phyloP scores from a whole-genome alignment of 1,140 invertebrate genomes.

The Chionoecetes opilio region DNA sequence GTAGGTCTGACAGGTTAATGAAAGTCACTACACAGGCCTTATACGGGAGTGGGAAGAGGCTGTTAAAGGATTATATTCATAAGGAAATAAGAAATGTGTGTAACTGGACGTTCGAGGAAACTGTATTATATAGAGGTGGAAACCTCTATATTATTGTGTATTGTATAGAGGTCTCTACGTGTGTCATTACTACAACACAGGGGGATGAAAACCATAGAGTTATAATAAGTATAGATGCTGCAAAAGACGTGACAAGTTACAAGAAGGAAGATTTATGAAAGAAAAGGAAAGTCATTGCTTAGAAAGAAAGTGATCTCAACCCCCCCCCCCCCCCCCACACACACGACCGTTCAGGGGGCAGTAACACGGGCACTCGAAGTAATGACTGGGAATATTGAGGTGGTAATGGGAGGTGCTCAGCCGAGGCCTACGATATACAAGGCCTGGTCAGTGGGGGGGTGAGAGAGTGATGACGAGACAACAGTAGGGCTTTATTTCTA shows the following conservation, averaged over 20 bases:
- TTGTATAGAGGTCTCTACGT: background rate
- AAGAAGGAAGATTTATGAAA: no score
- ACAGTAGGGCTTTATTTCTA: no score
- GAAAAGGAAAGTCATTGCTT: no score
- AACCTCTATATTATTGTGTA: no score
- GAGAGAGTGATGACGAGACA: no score
- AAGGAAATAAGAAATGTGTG: background rate
- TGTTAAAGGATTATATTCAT: background rate
- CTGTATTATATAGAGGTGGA: background rate
- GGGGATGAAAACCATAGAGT: no score
- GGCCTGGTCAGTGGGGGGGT: no score
- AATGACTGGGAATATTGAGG: conserved; percentile 20
- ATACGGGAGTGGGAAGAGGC: background rate
- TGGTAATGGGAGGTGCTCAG: conserved; percentile 2
- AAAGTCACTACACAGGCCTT: background rate
- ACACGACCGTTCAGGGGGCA: background rate
- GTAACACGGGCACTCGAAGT: background rate
- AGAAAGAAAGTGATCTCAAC: background rate
- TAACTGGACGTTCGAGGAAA: background rate
- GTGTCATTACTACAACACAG: no score
- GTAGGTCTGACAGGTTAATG: background rate
- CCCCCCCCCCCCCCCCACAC: background rate
- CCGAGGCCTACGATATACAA: no score
- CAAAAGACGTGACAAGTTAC: no score
- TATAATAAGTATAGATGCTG: no score